Evolutionary conservation across 2,797 vertebrate genomes (phyloP).

Genomic region (Miichthys miiuy): DNA sequence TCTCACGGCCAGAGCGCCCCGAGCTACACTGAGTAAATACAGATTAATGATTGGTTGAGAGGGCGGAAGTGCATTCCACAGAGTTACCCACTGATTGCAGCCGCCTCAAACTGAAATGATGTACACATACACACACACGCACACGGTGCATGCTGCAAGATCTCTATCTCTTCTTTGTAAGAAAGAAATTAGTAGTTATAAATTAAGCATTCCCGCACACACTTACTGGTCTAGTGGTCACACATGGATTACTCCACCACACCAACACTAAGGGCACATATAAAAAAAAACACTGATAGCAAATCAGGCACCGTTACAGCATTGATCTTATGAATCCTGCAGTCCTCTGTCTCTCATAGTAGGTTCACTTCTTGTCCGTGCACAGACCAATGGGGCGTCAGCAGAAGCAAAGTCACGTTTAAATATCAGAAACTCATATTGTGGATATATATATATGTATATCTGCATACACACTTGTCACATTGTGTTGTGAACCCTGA

Average conservation of each 20-base stretch:
- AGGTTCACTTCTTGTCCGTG: neutral
- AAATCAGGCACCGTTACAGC: constrained; percentile 19
- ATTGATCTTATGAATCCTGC: constrained; percentile 9
- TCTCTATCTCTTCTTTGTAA: constrained; percentile 8
- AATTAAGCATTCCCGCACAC: neutral
- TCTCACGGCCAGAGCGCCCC: constrained; percentile 66
- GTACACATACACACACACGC: constrained; percentile 23
- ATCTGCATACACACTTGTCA: constrained; percentile 1
- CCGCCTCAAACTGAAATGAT: constrained; percentile 39
- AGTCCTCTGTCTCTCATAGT: neutral
- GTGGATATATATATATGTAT: neutral
- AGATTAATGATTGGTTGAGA: constrained; percentile 82
- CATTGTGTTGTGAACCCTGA: neutral
- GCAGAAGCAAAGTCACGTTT: neutral
- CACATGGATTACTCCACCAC: neutral
- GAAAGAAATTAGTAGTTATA: neutral
- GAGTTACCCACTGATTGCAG: constrained; percentile 60
- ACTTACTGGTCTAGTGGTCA: neutral
- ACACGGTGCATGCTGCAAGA: constrained; percentile 18
- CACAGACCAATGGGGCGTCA: neutral
- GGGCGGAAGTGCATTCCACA: constrained; percentile 75
- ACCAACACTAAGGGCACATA: neutral
- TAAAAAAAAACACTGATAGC: neutral
- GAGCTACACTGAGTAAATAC: constrained; percentile 78
- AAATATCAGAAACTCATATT: neutral